Base-by-base conservation (phyloP, 2,113 vertebrate species). In the Larimichthys polyactis region DNA sequence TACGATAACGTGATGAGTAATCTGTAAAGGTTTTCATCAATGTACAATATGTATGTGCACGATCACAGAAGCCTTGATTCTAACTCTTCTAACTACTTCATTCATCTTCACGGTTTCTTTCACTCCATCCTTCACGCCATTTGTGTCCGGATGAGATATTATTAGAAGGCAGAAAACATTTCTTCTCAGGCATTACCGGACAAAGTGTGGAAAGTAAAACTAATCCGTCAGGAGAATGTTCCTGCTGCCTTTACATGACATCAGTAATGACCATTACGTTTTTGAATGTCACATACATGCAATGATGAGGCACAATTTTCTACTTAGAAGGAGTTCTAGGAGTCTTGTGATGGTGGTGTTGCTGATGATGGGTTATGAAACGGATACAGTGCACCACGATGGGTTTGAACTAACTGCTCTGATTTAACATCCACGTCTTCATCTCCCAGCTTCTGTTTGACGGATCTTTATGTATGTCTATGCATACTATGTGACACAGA, bases 401-500 rank as follows among this genome's bases (percentile, higher is more conserved):
- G 52, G 76, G 44, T 87, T 74, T 83, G 65, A 73, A 81, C 83
- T 87, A 91, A 92, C 83, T 79, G 76, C 71, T 82, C 54, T 88
- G 79, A 91, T 90, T 82, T 91, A 89, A 92, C 81, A 75, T 82
- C 64, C 11, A 27, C n/a, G 62, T 87, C 84, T 85, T 52, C 43
- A 70, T 89, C 75, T 84, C 83, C 76, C 73, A 77, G 85, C 29
- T 46, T 78, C 51, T 78, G 55, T 85, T 82, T 94, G 92, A 92
- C 83, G 66, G 86, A 94, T 89, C 87, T 89, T 80, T 91, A 90
- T 90, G 81, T 83, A 87, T 87, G 79, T 87, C 86, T 79, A 62
- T 90, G 87, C 83, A 88, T 89, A 89, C 81, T 83, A 87, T 90
- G 79, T 89, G 91, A 90, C 89, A 90, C 83, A 86, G 77, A 90